These are phyloP conservation scores for Penaeus indicus DNA, from an alignment of 1,140 invertebrate species.

Conservation along the genomic window DNA sequence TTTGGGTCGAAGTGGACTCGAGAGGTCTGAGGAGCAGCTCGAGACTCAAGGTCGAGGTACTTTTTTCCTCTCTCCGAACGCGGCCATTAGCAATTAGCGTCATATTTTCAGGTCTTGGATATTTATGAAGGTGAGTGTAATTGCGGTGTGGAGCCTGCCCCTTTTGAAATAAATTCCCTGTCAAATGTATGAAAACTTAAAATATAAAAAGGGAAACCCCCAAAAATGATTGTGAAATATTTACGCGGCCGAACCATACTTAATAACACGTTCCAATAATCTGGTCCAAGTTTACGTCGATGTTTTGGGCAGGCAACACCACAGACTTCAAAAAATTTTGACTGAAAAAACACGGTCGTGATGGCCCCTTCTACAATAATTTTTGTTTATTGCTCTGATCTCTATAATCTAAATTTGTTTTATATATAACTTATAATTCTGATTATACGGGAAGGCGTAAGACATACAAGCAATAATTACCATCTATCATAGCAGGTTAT, in stretches of 20 bases:
- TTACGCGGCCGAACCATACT: slow-evolving; percentile 11
- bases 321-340: slow-evolving; percentile 17
- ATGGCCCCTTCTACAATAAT: slow-evolving; percentile 35
- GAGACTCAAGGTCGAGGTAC: no score
- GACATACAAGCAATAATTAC: slow-evolving; percentile 45
- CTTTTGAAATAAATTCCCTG: no score
- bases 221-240: slow-evolving; percentile 25
- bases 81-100: no score
- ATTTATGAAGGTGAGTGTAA: no score
- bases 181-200: no score
- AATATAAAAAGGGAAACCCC: background rate
- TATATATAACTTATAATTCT: slow-evolving; percentile 55
- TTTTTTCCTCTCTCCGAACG: no score
- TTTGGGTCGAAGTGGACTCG: no score
- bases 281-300: background rate
- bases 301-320: background rate
- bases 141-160: no score
- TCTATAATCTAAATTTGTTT: slow-evolving; percentile 59
- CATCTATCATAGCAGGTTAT: slow-evolving; percentile 46
- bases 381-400: slow-evolving; percentile 44
- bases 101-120: no score
- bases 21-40: no score
- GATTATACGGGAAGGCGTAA: slow-evolving; percentile 49
- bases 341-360: slow-evolving; percentile 40
- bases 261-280: slow-evolving; percentile 33